Percentiles rank a stretch among this genome's conserved stretches.
These are phyloP conservation scores for Miichthys miiuy DNA, from an alignment of 2,797 vertebrate species.

Conservation along the genomic window DNA sequence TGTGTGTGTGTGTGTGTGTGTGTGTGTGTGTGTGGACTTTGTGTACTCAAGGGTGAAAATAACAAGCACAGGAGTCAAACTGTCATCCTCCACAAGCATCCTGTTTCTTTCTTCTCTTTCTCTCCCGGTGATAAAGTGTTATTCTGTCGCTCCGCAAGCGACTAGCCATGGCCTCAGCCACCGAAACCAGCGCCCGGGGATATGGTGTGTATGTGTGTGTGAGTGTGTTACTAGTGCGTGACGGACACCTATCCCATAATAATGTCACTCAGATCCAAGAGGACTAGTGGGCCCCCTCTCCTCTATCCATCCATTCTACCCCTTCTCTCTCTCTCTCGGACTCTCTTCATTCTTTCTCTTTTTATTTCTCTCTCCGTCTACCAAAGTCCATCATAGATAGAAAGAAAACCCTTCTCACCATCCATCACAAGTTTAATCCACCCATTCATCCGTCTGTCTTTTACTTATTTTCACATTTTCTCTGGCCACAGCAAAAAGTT, in stretches of 20 bases:
- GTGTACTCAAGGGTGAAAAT: slow-evolving; percentile 77
- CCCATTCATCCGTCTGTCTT: slow-evolving; percentile 15
- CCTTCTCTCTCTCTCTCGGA: slow-evolving; percentile 4
- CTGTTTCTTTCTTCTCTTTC: slow-evolving; percentile 57
- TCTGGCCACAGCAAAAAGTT: neutral
- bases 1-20: slow-evolving; percentile 21
- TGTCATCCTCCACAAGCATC: slow-evolving; percentile 60
- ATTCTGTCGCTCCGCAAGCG: slow-evolving; percentile 62
- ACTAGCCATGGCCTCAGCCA: slow-evolving; percentile 55
- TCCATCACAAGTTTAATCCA: slow-evolving; percentile 8
- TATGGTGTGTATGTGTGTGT: slow-evolving; percentile 37
- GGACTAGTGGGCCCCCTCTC: slow-evolving; percentile 41
- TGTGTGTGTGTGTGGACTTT: slow-evolving; percentile 42
- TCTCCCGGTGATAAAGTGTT: slow-evolving; percentile 71
- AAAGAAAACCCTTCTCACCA: slow-evolving; percentile 12
- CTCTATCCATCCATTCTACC: slow-evolving; percentile 4
- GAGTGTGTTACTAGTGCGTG: slow-evolving; percentile 66
- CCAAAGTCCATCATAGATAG: slow-evolving; percentile 23
- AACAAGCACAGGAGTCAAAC: slow-evolving; percentile 75
- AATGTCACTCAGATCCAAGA: slow-evolving; percentile 77
- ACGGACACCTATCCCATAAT: slow-evolving; percentile 83
- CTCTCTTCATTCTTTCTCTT: slow-evolving; percentile 16
- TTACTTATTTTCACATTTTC: neutral
- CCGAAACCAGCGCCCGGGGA: slow-evolving; percentile 46
- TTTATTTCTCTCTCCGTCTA: slow-evolving; percentile 34